These are phyloP conservation scores for Clistopyga incitator DNA, from an alignment of 2,888 invertebrate species.

Conservation along the genomic window DNA sequence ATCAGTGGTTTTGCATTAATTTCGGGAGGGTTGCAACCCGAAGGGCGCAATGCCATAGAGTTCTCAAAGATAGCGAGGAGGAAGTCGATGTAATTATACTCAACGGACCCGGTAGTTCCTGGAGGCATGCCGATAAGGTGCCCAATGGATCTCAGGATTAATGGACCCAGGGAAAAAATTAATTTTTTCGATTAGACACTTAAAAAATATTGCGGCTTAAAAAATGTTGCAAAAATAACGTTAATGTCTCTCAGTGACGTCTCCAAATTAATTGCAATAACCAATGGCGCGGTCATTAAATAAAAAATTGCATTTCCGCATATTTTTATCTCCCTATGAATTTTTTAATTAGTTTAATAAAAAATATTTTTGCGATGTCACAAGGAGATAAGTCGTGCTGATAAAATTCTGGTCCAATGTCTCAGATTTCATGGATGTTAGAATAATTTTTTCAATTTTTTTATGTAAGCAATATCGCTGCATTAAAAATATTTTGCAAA, in stretches of 20 bases:
- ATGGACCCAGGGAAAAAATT: conserved; percentile 6
- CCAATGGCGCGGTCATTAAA: too few relatives aligned
- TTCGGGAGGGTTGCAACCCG: conserved; percentile 24
- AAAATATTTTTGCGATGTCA: too few relatives aligned
- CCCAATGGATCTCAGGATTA: conserved; percentile 36
- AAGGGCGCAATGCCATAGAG: conserved; percentile 20
- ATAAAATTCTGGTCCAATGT: too few relatives aligned
- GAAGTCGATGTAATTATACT: conserved; percentile 46
- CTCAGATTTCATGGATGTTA: too few relatives aligned
- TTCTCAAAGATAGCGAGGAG: conserved; percentile 31
- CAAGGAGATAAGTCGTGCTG: too few relatives aligned
- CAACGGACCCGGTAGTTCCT: conserved; percentile 3
- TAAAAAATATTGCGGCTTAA: background rate
- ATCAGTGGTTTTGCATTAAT: conserved; percentile 59
- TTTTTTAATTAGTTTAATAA: too few relatives aligned
- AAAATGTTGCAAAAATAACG: background rate
- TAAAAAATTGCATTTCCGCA: too few relatives aligned
- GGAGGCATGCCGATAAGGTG: conserved; percentile 10
- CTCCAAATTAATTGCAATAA: too few relatives aligned
- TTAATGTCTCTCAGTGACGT: background rate
- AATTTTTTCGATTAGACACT: conserved; percentile 21
- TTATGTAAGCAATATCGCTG: too few relatives aligned
- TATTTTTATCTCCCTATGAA: too few relatives aligned
- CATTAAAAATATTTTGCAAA: too few relatives aligned
- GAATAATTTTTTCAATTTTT: too few relatives aligned